Base-by-base conservation (phyloP, 2,888 invertebrate genomes). In the Calliscelio sp. region DNA sequence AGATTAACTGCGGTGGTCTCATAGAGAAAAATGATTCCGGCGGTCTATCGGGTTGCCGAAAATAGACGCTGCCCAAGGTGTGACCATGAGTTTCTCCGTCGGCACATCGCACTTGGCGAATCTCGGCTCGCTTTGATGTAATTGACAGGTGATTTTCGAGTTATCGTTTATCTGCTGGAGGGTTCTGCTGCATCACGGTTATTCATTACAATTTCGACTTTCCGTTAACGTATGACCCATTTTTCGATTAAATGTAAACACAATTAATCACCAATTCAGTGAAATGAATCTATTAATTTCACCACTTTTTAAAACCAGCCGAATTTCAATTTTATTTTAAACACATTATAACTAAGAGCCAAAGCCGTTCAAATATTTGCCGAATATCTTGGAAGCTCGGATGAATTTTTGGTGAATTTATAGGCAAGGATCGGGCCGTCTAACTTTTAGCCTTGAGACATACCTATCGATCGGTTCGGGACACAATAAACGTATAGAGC, bases 1-100 rank as follows among this genome's bases (percentile, higher is more conserved):
- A 61, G 66, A 79, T 77, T 75, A 77, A 80, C 65, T 57, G 71
- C 71, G 77, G 75, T 55, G 77, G 81, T 87, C 86, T 79, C 82
- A 87, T 89, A 88, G 84, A n/a, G n/a, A 84, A 87, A 85, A 88
- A 88, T 89, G 86, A 85, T 86, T 73, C 59, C 71, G 75, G 79
- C 77, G 79, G 63, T 66, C 81, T 75, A 71, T 87, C 73, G 82
- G 81, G 85, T 85, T 85, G 84, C 81, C 87, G 85, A 87, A 89
- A 89, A 87, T 87, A 88, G 85, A 87, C 81, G 84, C 85, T 46
- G 25, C 38, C 82, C 71, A 82, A 85, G 84, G 81, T 87, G 79
- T 55, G 73, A 84, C 73, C 70, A 44, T 78, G 77, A 77, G 80
- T 75, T 80, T 80, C 77, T 77, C 77, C 61, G 77, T 79, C 38